Percentiles rank a stretch among this genome's conserved stretches.
Conservation (phyloP, 1,140 invertebrate species). For the Ceratosolen fusciceps region DNA sequence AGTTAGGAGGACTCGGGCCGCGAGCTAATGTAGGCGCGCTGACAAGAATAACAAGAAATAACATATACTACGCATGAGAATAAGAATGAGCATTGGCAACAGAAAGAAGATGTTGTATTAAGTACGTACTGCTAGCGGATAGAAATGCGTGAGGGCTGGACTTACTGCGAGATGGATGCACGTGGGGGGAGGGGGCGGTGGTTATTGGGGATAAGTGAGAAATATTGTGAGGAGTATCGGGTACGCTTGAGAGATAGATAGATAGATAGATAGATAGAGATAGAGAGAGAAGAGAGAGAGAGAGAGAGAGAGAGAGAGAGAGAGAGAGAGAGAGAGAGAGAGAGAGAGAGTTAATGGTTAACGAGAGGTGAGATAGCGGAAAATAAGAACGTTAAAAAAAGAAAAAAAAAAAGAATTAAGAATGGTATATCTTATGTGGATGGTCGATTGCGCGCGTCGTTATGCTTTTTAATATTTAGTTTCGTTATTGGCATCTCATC, state of each 20-base stretch:
- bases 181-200: no score
- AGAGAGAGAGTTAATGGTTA: background rate
- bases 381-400: background rate
- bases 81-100: slow-evolving; percentile 36
- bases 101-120: slow-evolving; percentile 25
- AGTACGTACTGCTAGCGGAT: background rate
- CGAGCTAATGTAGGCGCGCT: slow-evolving; percentile 35
- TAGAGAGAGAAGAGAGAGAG: slow-evolving; percentile 13
- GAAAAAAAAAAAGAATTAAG: background rate
- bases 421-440: no score
- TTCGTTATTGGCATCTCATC: background rate
- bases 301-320: slow-evolving; percentile 14
- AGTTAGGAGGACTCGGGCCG: slow-evolving; percentile 37
- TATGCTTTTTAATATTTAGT: background rate
- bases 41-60: slow-evolving; percentile 46
- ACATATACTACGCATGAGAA: slow-evolving; percentile 23
- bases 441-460: no score
- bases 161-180: background rate
- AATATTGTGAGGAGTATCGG: no score
- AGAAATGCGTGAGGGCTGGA: background rate
- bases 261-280: slow-evolving; percentile 32
- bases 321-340: slow-evolving; percentile 7
- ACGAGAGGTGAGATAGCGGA: background rate
- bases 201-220: background rate
- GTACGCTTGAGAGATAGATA: background rate